Base-by-base conservation (phyloP, 2,888 invertebrate genomes). In the Sinotaia quadrata region DNA sequence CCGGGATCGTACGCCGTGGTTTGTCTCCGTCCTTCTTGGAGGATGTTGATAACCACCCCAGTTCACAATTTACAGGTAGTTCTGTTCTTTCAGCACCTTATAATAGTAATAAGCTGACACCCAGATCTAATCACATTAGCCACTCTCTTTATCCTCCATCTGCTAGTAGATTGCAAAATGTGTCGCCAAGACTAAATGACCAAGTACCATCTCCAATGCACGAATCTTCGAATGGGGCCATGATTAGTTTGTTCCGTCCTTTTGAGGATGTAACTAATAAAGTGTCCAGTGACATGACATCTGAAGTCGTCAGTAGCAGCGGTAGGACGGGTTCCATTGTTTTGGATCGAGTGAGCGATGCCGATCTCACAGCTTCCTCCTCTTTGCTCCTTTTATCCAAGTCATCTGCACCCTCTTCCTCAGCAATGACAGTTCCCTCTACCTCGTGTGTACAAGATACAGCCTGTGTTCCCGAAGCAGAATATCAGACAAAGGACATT, bases 381-480 rank as follows among this genome's bases (percentile, higher is more conserved):
- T 54, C 65, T 8, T 56, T 65, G 5, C 65, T 65, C 24, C 21
- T 56, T 37, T 56, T 65, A 12, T 65, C 65, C 41, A 44, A 49
- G 49, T 44, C 65, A 18, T 4, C 58, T 15, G 29, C 52, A 51
- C 37, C 54, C n/a, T 15, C 61, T 12, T n/a, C 21, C 4, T 0
- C 36, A 21, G 24, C 54, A n/a, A 7, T 18, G 37, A 5, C 65
- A 37, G 36, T 15, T 15, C 15, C 44, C 29, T 24, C 37, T 2
- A n/a, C 37, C 29, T 4, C 24, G 8, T n/a, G 21, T 47, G 10
- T 44, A n/a, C n/a, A n/a, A n/a, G n/a, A n/a, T n/a, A n/a, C 44
- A 5, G 18, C 44, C 56, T 12, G 33, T 24, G 15, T 15, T 24
- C 54, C 54, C 15, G 24, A 33, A 36, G 34, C n/a, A 2, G 8